phyloP scores from a whole-genome alignment of 1,140 invertebrate species.

The Streblospio benedicti region DNA sequence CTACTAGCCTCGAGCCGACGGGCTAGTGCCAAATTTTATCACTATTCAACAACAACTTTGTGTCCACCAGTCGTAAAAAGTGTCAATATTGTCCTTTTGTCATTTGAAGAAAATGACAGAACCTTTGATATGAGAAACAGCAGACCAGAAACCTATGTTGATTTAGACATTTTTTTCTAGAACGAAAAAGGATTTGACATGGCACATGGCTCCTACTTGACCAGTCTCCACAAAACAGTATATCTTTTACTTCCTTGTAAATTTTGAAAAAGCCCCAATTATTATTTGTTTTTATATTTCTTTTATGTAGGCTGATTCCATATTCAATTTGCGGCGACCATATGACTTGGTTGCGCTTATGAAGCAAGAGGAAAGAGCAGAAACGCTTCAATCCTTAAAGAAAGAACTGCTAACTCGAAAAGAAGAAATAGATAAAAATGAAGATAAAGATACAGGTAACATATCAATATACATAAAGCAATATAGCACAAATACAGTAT shows the following conservation, averaged over 20 bases:
- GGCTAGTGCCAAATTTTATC: no score
- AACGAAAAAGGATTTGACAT: not conserved
- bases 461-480: slow-evolving; percentile 21
- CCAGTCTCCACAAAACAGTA: not conserved
- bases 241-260: not conserved
- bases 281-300: not conserved
- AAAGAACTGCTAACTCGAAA: slow-evolving; percentile 59
- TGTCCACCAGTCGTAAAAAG: no score
- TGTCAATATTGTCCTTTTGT: no score
- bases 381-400: slow-evolving; percentile 58
- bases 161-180: not conserved
- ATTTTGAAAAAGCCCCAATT: not conserved
- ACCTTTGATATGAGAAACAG: no score
- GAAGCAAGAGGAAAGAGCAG: slow-evolving; percentile 66
- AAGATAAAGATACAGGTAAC: slow-evolving; percentile 53
- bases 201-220: not conserved
- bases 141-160: no score
- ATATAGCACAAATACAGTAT: no score
- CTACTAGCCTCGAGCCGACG: no score
- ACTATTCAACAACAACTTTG: no score
- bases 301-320: slow-evolving; percentile 55
- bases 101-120: no score
- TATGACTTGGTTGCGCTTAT: slow-evolving; percentile 72
- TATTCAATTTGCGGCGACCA: slow-evolving; percentile 66
- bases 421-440: slow-evolving; percentile 57